Evolutionary conservation across 2,797 vertebrate species (phyloP).

Genomic region (Sebastes hubbsi): DNA sequence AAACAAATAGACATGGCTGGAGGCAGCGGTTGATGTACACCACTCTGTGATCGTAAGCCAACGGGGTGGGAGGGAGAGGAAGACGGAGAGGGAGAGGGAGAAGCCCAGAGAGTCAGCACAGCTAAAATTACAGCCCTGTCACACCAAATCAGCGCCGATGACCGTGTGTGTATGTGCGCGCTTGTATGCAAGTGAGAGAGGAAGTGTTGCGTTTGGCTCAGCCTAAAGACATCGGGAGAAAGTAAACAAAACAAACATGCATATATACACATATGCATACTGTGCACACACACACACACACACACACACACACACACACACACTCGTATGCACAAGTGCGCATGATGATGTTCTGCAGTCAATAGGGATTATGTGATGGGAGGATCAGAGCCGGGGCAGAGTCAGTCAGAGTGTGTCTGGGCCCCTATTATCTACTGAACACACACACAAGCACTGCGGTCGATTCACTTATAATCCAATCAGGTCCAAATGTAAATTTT

Average conservation of each 20-base stretch:
- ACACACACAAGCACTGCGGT: neutral
- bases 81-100: slow-evolving; percentile 21
- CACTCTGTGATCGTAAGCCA: slow-evolving; percentile 66
- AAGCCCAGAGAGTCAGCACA: slow-evolving; percentile 69
- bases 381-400: slow-evolving; percentile 12
- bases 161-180: slow-evolving; percentile 18
- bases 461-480: slow-evolving; percentile 3
- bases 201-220: slow-evolving; percentile 46
- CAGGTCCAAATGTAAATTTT: neutral
- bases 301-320: neutral
- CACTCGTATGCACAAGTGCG: neutral
- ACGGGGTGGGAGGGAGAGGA: slow-evolving; percentile 37
- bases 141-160: slow-evolving; percentile 61
- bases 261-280: slow-evolving; percentile 18
- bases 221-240: slow-evolving; percentile 56
- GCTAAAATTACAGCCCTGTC: slow-evolving; percentile 78
- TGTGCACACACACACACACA: slow-evolving; percentile 20
- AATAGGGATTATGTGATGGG: slow-evolving; percentile 35
- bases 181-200: slow-evolving; percentile 24
- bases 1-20: slow-evolving; percentile 51
- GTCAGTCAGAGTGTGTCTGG: neutral
- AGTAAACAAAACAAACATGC: slow-evolving; percentile 58
- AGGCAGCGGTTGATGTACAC: slow-evolving; percentile 62
- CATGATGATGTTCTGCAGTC: slow-evolving; percentile 27
- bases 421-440: neutral